Conservation (phyloP, 2,113 vertebrate species). For the Urocynchramus pylzowi region DNA sequence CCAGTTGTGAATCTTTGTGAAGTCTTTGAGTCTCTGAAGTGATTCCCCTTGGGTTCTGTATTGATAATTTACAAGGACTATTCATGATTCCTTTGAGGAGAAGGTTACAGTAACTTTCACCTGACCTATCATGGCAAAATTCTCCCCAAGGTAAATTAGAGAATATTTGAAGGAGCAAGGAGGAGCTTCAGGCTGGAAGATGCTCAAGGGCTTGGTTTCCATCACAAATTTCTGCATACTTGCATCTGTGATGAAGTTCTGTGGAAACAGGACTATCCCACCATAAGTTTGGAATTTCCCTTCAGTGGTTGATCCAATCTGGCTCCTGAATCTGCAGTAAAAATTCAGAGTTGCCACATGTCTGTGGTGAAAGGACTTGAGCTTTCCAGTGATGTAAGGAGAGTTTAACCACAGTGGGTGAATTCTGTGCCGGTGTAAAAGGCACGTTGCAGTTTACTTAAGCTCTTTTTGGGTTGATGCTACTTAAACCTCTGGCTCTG, state of each 20-base stretch:
- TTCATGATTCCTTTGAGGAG: not conserved
- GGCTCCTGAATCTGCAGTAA: not conserved
- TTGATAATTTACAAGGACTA: not conserved
- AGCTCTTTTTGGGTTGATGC: not conserved
- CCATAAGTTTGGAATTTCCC: not conserved
- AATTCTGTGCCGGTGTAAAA: not conserved
- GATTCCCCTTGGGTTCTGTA: not conserved
- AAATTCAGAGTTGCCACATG: not conserved
- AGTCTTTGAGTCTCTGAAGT: not conserved
- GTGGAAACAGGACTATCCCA: not conserved
- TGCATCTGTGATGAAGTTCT: not conserved
- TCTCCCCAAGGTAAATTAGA: not conserved
- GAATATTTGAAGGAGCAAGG: not conserved
- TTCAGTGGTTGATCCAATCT: not conserved
- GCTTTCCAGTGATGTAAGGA: not conserved
- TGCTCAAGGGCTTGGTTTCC: not conserved
- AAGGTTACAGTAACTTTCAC: not conserved
- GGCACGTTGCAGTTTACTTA: not conserved
- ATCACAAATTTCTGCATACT: not conserved
- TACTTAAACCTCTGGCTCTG: slow-evolving; percentile 11
- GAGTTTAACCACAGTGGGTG: not conserved
- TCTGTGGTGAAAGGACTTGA: not conserved
- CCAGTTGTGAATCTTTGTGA: not conserved
- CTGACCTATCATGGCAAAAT: not conserved
- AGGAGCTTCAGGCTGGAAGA: not conserved